Conservation (phyloP, 2,797 vertebrate genomes). For the Melanotaenia pygmaea region DNA sequence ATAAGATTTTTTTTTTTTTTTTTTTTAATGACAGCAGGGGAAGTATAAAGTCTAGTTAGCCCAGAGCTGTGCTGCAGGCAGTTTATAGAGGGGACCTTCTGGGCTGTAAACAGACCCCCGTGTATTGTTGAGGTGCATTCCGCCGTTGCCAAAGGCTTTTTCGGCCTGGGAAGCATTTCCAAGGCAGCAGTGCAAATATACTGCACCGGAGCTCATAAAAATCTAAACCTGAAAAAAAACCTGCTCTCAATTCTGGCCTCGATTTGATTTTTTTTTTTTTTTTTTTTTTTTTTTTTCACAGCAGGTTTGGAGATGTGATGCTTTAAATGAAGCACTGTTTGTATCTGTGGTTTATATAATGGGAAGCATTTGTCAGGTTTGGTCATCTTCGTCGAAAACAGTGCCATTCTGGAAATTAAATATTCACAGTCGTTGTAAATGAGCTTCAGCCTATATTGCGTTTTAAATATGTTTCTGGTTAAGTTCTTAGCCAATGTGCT, state of each 20-base stretch:
- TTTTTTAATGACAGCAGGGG: constrained; percentile 45
- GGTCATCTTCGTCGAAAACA: constrained; percentile 50
- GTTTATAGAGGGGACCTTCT: constrained; percentile 77
- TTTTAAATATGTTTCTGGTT: constrained; percentile 69
- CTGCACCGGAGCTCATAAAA: constrained; percentile 71
- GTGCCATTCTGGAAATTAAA: constrained; percentile 55
- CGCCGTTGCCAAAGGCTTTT: constrained; percentile 67
- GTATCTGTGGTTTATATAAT: constrained; percentile 38
- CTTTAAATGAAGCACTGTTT: constrained; percentile 31
- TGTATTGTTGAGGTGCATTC: constrained; percentile 77
- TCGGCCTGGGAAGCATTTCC: constrained; percentile 69
- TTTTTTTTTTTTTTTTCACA: constrained; percentile 20
- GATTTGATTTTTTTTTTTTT: constrained; percentile 42
- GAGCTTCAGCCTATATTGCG: constrained; percentile 24
- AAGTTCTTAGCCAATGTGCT: constrained; percentile 53
- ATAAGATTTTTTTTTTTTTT: constrained; percentile 12
- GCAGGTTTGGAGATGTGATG: constrained; percentile 17
- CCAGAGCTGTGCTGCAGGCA: constrained; percentile 38
- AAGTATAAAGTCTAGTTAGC: constrained; percentile 44
- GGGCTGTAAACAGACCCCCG: constrained; percentile 77
- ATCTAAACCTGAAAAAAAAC: constrained; percentile 59
- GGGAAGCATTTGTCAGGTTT: constrained; percentile 58
- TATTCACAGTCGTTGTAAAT: constrained; percentile 53
- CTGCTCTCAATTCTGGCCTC: constrained; percentile 60
- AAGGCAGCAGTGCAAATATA: constrained; percentile 75